Evolutionary conservation across 2,113 vertebrate species (phyloP).

Genomic region (Poeciliopsis prolifica): DNA sequence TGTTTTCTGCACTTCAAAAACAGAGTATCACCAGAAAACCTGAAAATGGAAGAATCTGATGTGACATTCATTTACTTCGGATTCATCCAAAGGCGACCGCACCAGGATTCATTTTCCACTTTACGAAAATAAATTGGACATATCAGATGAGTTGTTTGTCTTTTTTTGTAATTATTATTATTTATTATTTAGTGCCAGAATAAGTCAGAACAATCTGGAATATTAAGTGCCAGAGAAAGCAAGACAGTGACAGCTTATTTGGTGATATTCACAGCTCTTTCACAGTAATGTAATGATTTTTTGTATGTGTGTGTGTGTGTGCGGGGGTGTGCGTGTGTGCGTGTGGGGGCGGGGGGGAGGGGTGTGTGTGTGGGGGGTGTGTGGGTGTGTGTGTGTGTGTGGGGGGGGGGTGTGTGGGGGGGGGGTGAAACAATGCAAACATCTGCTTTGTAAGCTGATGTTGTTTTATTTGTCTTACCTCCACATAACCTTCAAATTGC

Average conservation of each 20-base stretch:
- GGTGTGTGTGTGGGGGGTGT: no score
- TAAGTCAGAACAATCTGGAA: not conserved
- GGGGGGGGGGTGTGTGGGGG: no score
- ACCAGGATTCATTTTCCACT: constrained; percentile 16
- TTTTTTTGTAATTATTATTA: no score
- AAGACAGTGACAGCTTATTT: not conserved
- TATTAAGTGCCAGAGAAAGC: not conserved
- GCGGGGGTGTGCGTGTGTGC: no score
- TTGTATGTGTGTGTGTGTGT: no score
- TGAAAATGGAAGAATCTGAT: constrained; percentile 13
- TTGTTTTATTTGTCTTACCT: no score
- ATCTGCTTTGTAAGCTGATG: no score
- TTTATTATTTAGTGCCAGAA: not conserved
- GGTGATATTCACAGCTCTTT: not conserved
- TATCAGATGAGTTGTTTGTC: not conserved
- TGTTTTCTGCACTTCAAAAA: constrained; percentile 27
- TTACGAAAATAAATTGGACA: constrained; percentile 17
- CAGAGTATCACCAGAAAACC: not conserved
- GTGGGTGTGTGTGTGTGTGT: no score
- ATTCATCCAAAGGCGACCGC: constrained; percentile 4
- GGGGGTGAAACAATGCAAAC: no score
- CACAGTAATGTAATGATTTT: no score
- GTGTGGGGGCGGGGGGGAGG: no score
- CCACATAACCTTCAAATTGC: no score
- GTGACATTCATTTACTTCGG: constrained; percentile 26